Percentiles rank a stretch among this genome's conserved stretches.
Evolutionary conservation across 2,888 invertebrate species (phyloP).

Genomic region (Protodeltote pygarga): DNA sequence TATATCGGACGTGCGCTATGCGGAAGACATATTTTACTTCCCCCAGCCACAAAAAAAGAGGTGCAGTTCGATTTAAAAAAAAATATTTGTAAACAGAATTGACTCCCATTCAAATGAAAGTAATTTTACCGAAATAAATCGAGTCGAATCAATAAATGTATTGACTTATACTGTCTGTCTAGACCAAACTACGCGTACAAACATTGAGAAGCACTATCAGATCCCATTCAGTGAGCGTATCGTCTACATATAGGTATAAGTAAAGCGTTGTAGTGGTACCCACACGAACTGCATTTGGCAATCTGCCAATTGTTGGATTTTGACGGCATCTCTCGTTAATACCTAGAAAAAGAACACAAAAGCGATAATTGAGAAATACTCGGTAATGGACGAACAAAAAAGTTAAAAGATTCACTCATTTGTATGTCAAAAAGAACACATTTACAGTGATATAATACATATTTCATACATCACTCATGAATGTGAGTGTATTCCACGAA

Average conservation of each 20-base stretch:
- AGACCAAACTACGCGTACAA: conserved; percentile 14
- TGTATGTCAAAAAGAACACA: conserved; percentile 17
- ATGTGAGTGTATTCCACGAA: conserved; percentile 1
- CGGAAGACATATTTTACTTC: too few relatives aligned
- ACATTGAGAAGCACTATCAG: conserved; percentile 6
- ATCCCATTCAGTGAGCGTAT: conserved; percentile 36
- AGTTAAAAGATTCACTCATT: conserved; percentile 31
- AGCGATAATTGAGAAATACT: conserved; percentile 63
- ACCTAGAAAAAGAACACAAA: conserved; percentile 49
- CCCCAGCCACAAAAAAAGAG: too few relatives aligned
- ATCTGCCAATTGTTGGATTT: conserved; percentile 59
- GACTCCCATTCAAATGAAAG: too few relatives aligned
- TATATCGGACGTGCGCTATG: too few relatives aligned
- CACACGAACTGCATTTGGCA: conserved; percentile 63
- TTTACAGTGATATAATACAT: conserved; percentile 25
- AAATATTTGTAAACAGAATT: too few relatives aligned
- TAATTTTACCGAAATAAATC: too few relatives aligned
- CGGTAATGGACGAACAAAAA: conserved; percentile 42
- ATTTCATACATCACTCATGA: conserved; percentile 6
- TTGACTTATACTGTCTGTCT: conserved; percentile 5
- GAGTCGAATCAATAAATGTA: neutral
- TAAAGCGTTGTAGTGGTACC: conserved; percentile 4
- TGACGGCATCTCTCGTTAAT: conserved; percentile 64
- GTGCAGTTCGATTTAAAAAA: too few relatives aligned
- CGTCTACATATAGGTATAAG: conserved; percentile 14